A percentile compares a stretch with the other conserved stretches of the same genome.
phyloP scores from a whole-genome alignment of 2,113 vertebrate species.

The Gallinago paraguaiae region DNA sequence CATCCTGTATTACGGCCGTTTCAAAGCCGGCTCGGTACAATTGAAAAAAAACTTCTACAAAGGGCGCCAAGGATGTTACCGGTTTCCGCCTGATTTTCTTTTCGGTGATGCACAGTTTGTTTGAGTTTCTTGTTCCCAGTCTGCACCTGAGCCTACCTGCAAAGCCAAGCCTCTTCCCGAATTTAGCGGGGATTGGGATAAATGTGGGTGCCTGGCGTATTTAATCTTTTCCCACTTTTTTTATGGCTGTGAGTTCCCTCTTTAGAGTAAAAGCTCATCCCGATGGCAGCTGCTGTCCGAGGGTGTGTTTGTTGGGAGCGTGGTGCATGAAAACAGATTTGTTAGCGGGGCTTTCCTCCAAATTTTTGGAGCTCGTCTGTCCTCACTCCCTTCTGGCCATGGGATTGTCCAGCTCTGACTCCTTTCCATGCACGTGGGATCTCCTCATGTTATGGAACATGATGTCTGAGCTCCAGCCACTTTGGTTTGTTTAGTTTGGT shows the following conservation, averaged over 20 bases:
- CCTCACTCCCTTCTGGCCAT: neutral
- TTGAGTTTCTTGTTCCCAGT: neutral
- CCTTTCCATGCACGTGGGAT: neutral
- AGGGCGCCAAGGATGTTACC: neutral
- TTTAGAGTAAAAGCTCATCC: neutral
- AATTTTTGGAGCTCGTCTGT: neutral
- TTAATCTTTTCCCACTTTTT: neutral
- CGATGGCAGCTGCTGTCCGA: neutral
- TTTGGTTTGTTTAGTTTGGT: neutral
- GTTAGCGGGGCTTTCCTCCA: neutral
- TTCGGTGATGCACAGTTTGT: neutral
- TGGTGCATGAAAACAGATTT: neutral
- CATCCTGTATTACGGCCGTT: neutral
- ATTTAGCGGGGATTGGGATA: neutral
- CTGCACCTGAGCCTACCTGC: neutral
- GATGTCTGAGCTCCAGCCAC: neutral
- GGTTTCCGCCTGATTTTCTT: neutral
- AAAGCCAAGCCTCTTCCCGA: neutral
- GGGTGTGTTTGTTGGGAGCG: neutral
- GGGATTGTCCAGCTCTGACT: neutral
- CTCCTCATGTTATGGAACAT: conserved; percentile 8
- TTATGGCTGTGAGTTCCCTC: neutral
- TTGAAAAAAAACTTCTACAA: neutral
- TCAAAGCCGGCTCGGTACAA: neutral
- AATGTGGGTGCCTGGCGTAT: neutral